Conservation (phyloP, 1,140 invertebrate species). For the Popillia japonica region DNA sequence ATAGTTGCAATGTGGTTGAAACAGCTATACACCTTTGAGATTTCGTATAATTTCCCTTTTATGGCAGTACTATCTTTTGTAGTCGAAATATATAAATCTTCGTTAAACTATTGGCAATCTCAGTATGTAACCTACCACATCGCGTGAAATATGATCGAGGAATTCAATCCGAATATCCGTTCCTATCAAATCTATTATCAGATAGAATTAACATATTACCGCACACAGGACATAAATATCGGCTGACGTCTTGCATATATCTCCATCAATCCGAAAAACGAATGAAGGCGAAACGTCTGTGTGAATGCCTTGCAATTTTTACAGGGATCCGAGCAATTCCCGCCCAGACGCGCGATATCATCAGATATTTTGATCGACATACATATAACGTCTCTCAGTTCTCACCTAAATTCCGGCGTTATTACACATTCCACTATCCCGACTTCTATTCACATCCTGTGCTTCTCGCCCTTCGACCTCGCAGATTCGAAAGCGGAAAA, state of each 20-base stretch:
- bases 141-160: background rate
- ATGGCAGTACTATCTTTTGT: no score
- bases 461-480: background rate
- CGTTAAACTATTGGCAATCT: no score
- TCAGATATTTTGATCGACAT: conserved; percentile 35
- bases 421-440: conserved; percentile 31
- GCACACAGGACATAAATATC: background rate
- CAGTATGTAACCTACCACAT: background rate
- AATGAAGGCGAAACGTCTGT: background rate
- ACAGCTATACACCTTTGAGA: no score
- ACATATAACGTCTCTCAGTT: conserved; percentile 25
- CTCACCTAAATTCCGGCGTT: conserved; percentile 33
- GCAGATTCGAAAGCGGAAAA: conserved; percentile 23
- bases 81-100: no score
- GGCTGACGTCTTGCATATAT: background rate
- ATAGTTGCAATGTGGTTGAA: no score
- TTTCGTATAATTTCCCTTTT: no score
- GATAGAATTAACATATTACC: conserved; percentile 25
- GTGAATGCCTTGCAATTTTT: background rate
- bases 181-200: background rate
- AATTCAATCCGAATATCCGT: conserved; percentile 8
- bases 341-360: background rate
- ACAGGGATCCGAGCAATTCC: conserved; percentile 9
- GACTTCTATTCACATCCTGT: background rate
- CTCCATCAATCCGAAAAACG: conserved; percentile 25